A percentile compares a stretch with the other conserved stretches of the same genome.
Conservation (phyloP, 2,113 vertebrate species). For the Prionailurus viverrinus region DNA sequence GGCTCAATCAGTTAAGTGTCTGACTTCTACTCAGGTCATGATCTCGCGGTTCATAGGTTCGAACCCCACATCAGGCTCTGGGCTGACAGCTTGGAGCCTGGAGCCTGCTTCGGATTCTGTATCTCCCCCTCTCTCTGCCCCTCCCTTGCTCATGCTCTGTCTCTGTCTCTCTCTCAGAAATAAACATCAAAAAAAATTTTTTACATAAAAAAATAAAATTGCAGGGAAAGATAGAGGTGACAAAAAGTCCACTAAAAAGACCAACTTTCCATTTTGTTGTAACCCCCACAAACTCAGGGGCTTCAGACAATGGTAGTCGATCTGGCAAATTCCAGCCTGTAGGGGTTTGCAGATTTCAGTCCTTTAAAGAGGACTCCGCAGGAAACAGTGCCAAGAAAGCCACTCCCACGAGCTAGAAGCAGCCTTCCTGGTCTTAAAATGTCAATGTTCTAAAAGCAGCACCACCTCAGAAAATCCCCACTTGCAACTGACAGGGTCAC, state of each 20-base stretch:
- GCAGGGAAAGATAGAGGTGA: background rate
- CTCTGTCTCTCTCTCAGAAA: too few relatives aligned
- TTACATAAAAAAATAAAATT: background rate
- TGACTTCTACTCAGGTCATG: too few relatives aligned
- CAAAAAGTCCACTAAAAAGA: background rate
- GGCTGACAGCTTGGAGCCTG: too few relatives aligned
- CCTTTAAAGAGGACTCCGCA: background rate
- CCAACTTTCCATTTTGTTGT: background rate
- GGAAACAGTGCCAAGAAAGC: background rate
- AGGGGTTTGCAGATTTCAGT: background rate
- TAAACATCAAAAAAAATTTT: too few relatives aligned
- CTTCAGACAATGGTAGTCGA: background rate
- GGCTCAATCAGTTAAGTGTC: too few relatives aligned
- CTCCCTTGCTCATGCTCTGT: too few relatives aligned
- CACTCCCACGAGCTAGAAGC: background rate
- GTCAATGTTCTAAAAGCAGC: background rate
- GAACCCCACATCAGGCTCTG: too few relatives aligned
- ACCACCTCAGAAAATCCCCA: background rate
- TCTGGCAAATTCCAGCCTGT: background rate
- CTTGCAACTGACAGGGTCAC: too few relatives aligned
- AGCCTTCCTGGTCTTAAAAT: background rate
- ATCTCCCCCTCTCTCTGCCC: too few relatives aligned
- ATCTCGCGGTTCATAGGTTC: too few relatives aligned
- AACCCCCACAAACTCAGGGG: background rate
- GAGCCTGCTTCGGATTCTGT: too few relatives aligned